Percentiles rank a stretch among this genome's conserved stretches.
Conservation (phyloP, 1,140 invertebrate genomes). For the Drosophila fuyamai region DNA sequence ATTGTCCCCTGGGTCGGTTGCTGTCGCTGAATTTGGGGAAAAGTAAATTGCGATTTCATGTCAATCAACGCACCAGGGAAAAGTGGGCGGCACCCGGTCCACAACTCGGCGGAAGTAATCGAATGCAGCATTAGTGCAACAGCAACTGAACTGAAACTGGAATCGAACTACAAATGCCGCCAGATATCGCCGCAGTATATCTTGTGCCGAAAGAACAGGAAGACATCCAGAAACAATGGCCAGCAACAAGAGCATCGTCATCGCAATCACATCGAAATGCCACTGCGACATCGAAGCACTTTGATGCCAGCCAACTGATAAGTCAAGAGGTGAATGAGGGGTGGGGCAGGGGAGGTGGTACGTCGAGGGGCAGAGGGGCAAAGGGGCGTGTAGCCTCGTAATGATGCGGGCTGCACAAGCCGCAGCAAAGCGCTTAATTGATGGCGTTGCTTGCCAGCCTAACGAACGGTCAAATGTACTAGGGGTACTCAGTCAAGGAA, state of each 20-base stretch:
- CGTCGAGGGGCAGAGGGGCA: slow-evolving; percentile 24
- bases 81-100: not conserved
- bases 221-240: slow-evolving; percentile 63
- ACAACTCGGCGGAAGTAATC: slow-evolving; percentile 11
- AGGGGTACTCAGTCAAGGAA: slow-evolving; percentile 36
- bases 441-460: slow-evolving; percentile 33
- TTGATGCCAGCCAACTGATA: slow-evolving; percentile 61
- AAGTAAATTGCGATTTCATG: slow-evolving; percentile 83
- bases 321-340: slow-evolving; percentile 32
- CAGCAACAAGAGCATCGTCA: slow-evolving; percentile 56
- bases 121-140: slow-evolving; percentile 13
- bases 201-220: slow-evolving; percentile 24
- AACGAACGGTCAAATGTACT: slow-evolving; percentile 37
- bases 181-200: slow-evolving; percentile 61
- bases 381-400: slow-evolving; percentile 35
- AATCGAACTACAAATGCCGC: slow-evolving; percentile 11
- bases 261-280: slow-evolving; percentile 43
- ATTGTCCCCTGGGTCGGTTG: slow-evolving; percentile 25
- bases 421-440: slow-evolving; percentile 60
- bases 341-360: slow-evolving; percentile 1
- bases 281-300: slow-evolving; percentile 39
- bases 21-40: slow-evolving; percentile 61
- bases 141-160: not conserved
- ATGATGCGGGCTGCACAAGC: slow-evolving; percentile 59
- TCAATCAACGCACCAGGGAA: slow-evolving; percentile 64